Base-by-base conservation (phyloP, 2,888 invertebrate genomes). In the Pelosia muscerda region DNA sequence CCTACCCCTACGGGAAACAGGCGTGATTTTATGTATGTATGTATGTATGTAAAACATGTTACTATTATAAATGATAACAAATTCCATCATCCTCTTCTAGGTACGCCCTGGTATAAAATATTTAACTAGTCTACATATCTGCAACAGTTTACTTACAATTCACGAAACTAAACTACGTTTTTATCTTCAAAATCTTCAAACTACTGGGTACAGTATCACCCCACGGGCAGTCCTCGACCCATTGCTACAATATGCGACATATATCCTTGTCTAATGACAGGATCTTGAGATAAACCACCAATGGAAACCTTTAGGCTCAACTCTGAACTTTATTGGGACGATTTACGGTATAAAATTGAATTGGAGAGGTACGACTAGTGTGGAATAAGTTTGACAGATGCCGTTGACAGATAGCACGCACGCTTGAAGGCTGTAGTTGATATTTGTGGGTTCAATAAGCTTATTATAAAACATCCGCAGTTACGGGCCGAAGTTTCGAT, bases 341-440 rank as follows among this genome's bases (percentile, higher is more conserved):
- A 1, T 6, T 11, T 54, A 54, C 19, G 54, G 31, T 54, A 11
- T 9, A 54, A 62, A 63, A 63, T 54, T 15, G 22, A 62, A 10
- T 1, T 62, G 5, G n/a, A 28, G 69, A 58, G 56, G 72, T 68
- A 66, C 55, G 69, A 58, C 38, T 22, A 42, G 56, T 38, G 25
- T 34, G 31, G n/a, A 53, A 68, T 66, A 57, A 15, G 62, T 71
- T 71, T 66, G 71, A 75, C 66, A 73, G 75, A 75, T 73, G 64
- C 49, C 25, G 61, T 61, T 63, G 34, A n/a, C 26, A 63, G 75
- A 75, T 73, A 71, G 54, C 22, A 31, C 31, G 23, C 22, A 54
- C 23, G 54, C 26, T 54, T 60, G 58, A 34, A 9, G 34, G 58
- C 31, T 38, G 19, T 49, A 49, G 61, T 42, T 61, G 60, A 42